Percentiles rank a stretch among this genome's conserved stretches.
Evolutionary conservation across 2,888 invertebrate species (phyloP).

Genomic region (Lithosia quadra): DNA sequence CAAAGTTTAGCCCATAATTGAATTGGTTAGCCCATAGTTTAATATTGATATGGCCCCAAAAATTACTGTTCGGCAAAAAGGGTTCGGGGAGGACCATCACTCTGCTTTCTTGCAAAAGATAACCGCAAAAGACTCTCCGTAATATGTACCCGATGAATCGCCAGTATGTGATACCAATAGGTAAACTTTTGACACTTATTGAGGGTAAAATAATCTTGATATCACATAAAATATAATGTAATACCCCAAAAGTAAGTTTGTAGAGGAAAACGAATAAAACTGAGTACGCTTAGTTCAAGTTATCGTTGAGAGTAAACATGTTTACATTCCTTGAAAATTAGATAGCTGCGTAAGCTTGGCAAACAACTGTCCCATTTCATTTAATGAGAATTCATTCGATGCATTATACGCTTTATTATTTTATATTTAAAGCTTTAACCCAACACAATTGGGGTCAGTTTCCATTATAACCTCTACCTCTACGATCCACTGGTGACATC

Average conservation of each 20-base stretch:
- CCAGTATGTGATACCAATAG: background rate
- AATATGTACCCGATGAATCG: too few relatives aligned
- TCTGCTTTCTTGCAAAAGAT: too few relatives aligned
- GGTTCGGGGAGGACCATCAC: too few relatives aligned
- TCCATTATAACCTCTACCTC: background rate
- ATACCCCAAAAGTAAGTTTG: constrained; percentile 15
- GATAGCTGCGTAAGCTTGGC: constrained; percentile 22
- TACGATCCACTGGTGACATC: too few relatives aligned
- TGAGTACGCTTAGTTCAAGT: constrained; percentile 26
- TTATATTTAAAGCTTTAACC: background rate
- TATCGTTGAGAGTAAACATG: constrained; percentile 41
- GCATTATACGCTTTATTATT: background rate
- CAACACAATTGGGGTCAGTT: background rate
- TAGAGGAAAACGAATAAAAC: constrained; percentile 26
- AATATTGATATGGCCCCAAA: too few relatives aligned
- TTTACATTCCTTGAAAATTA: constrained; percentile 38
- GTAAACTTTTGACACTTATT: background rate
- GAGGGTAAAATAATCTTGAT: background rate
- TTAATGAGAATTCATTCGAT: background rate
- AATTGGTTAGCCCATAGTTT: too few relatives aligned
- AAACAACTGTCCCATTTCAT: constrained; percentile 30
- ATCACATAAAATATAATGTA: constrained; percentile 19
- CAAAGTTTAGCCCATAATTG: too few relatives aligned
- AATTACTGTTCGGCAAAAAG: too few relatives aligned
- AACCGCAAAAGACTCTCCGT: too few relatives aligned